Base-by-base conservation (phyloP, 2,888 invertebrate genomes). In the Drosophila flavopinicola region DNA sequence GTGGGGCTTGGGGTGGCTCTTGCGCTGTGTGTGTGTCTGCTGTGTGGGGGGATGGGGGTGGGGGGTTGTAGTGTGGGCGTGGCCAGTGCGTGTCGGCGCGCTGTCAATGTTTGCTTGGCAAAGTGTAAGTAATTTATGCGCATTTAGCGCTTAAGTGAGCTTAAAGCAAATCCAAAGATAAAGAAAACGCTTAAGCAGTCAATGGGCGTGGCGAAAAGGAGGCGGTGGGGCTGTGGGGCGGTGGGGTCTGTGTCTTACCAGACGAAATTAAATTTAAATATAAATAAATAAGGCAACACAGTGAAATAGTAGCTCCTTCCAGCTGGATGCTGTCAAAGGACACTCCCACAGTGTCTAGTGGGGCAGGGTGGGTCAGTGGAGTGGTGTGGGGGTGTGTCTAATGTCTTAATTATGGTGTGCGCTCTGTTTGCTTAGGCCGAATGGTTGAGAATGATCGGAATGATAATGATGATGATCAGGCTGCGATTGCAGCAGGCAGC, bases 121-220 rank as follows among this genome's bases (percentile, higher is more conserved):
- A 85, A 83, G 85, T 82, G 85, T 83, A 79, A 85, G 79, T 85
- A 83, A 85, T 83, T 83, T 85, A 83, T 83, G 85, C 85, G 82
- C 85, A 83, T 83, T 83, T 85, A 83, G 85, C 78, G 78, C 82
- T 85, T 64, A 85, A 83, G 82, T 85, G 85, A 69, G 82, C 82
- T 85, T 72, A 82, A 76, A 83, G 56, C 65, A 66, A 20, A 68
- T 74, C 71, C 79, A 47, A 76, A 70, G 68, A 67, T 70, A 73
- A 75, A 78, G 69, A 72, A 73, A 78, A 61, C 60, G 75, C 71
- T 77, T 65, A 75, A 82, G 82, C 66, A 67, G 48, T 13, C 53
- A 63, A 38, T 38, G 58, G 54, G 61, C 70, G 41, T 45, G 54
- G 42, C 41, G 0, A 6, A 10, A 3, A n/a, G 15, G 1, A 11